Evolutionary conservation across 1,140 invertebrate genomes (phyloP), one percentile per base, ranked within the genome.

Genomic region (Mercenaria mercenaria): DNA sequence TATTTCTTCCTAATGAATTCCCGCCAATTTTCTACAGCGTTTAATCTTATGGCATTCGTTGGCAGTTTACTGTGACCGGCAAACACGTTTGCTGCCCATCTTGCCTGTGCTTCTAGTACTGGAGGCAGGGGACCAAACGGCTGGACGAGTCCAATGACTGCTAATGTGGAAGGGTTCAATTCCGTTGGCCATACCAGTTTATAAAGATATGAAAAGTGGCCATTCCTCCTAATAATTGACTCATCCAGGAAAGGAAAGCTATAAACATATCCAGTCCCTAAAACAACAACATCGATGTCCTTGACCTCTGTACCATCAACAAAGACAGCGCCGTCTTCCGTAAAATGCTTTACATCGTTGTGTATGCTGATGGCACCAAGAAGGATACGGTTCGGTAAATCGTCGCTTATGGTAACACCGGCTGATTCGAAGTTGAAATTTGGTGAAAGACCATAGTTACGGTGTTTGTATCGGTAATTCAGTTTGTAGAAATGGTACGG

Each of bases 131-230:
- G 93, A 34, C 97, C 97, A 69, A 97, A 93, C 11, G 96, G 96
- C 90, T 97, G 97, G 50, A 97, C 94, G 13, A 96, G 91, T 11
- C 97, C 97, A 69, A 97, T 96, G 0, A 97, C 93, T 4, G 96
- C 96, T 32, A 97, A 79, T 6, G 94, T 95, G 4, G 81, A 90
- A 29, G 93, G 95, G n/a, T 92, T 50, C 11, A 95, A 61, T 39
- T 94, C 77, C 10, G 96, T 94, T n/a, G 96, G 96, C 81, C 97
- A 97, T 8, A 96, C 94, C 69, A 95, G 95, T 74, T 96, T 96
- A 93, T 96, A 97, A 0, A 97, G 93, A 15, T 95, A 92, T 10
- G 96, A 93, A 77, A 94, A 91, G 86, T 96, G 95, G 13, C 92
- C 83, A 34, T 93, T 88, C 88, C 90, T 47, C 52, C 86, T 90